Percentiles rank a stretch among this genome's conserved stretches.
Conservation (phyloP, 2,797 vertebrate species). For the Euphonia xanthogaster region DNA sequence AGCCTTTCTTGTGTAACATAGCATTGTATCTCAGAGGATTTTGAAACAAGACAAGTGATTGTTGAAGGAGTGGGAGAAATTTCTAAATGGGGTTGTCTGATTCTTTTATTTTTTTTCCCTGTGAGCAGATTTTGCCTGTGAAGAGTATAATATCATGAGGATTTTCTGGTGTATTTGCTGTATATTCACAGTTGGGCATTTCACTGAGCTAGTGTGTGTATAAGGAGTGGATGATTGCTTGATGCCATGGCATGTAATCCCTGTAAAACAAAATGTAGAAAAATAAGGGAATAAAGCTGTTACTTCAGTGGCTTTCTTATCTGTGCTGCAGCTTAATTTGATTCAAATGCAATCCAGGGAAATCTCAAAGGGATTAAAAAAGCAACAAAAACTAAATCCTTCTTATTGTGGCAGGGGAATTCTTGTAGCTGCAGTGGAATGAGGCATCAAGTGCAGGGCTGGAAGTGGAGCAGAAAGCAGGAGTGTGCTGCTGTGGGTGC, state of each 20-base stretch:
- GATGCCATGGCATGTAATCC: not conserved
- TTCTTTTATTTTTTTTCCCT: not conserved
- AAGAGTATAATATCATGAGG: not conserved
- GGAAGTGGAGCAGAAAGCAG: not conserved
- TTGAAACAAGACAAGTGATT: not conserved
- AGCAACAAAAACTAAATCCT: rapidly evolving
- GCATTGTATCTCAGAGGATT: not conserved
- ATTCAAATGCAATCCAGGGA: not conserved
- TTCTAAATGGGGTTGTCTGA: not conserved
- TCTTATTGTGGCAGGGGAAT: not conserved
- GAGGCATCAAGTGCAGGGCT: not conserved
- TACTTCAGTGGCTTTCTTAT: not conserved
- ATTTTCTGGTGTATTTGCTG: not conserved
- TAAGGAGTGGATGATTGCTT: not conserved
- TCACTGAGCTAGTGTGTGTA: not conserved
- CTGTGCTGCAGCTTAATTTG: not conserved
- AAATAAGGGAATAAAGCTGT: not conserved
- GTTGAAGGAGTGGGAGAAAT: not conserved
- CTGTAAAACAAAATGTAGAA: not conserved
- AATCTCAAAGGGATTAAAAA: not conserved
- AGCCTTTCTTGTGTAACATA: constrained; percentile 15
- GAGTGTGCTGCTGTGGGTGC: not conserved
- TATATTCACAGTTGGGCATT: not conserved
- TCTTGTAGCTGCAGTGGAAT: not conserved
- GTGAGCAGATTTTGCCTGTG: not conserved